Evolutionary conservation across 2,797 vertebrate genomes (phyloP).

Genomic region (Diplodus puntazzo): DNA sequence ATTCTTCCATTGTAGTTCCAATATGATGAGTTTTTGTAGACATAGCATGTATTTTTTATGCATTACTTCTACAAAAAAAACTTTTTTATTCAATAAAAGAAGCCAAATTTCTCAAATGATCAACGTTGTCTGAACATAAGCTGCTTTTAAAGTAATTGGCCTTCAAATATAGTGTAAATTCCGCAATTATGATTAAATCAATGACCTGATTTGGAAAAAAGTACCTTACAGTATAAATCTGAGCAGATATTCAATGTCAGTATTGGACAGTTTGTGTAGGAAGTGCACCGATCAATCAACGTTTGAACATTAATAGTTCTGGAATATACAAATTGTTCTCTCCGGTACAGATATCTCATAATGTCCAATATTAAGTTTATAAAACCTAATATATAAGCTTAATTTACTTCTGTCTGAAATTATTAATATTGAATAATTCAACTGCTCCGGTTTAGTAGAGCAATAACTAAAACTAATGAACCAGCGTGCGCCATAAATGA

Average conservation of each 20-base stretch:
- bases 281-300: not conserved
- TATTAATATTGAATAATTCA: slow-evolving; percentile 2
- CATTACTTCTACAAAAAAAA: not conserved
- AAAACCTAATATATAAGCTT: not conserved
- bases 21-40: not conserved
- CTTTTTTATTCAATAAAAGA: not conserved
- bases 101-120: not conserved
- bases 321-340: not conserved
- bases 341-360: not conserved
- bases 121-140: not conserved
- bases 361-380: accelerated
- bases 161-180: not conserved
- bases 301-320: not conserved
- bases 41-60: not conserved
- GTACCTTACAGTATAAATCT: not conserved
- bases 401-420: slow-evolving; percentile 1
- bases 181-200: not conserved
- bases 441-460: not conserved
- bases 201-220: not conserved
- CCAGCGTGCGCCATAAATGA: not conserved
- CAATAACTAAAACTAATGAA: slow-evolving; percentile 12
- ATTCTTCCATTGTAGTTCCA: not conserved
- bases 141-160: not conserved
- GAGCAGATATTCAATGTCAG: not conserved
- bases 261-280: not conserved